A percentile compares a stretch with the other conserved stretches of the same genome.
These are phyloP conservation scores for Paramuricea clavata DNA, from an alignment of 92 coral and sea anemone species.

Conservation along the genomic window DNA sequence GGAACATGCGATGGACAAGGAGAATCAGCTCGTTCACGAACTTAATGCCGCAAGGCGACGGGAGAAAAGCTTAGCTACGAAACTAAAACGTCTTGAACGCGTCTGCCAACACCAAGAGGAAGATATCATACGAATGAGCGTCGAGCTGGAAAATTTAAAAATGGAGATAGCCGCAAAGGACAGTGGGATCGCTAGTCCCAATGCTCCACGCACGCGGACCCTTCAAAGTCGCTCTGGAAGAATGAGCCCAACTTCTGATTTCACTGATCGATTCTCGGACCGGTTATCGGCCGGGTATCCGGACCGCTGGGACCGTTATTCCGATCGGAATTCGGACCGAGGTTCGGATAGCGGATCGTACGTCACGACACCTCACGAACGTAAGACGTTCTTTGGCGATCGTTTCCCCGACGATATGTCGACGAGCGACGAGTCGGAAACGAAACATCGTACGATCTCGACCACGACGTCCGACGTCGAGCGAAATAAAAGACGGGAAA, in stretches of 20 bases:
- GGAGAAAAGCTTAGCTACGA: constrained; percentile 85
- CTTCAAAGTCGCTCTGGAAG: constrained; percentile 13
- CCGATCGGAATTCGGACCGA: constrained; percentile 36
- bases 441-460: constrained; percentile 1
- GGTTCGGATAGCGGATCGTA: constrained; percentile 45
- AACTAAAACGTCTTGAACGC: constrained; percentile 85
- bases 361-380: constrained; percentile 53
- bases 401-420: constrained; percentile 51
- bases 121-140: constrained; percentile 73
- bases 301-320: constrained; percentile 48
- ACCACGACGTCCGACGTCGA: constrained; percentile 13
- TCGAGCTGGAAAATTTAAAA: constrained; percentile 42
- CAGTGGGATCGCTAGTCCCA: constrained; percentile 46
- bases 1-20: constrained; percentile 93
- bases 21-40: constrained; percentile 81
- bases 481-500: constrained; percentile 40
- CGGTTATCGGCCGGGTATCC: constrained; percentile 45
- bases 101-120: constrained; percentile 91
- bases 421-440: constrained; percentile 53
- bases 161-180: constrained; percentile 52
- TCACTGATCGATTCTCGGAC: constrained; percentile 37
- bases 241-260: constrained; percentile 48
- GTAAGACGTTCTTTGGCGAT: constrained; percentile 42
- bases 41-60: constrained; percentile 78
- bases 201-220: constrained; percentile 21